These are phyloP conservation scores for Gymnoscopelus microlampas DNA, from an alignment of 2,797 vertebrate genomes.

Conservation along the genomic window DNA sequence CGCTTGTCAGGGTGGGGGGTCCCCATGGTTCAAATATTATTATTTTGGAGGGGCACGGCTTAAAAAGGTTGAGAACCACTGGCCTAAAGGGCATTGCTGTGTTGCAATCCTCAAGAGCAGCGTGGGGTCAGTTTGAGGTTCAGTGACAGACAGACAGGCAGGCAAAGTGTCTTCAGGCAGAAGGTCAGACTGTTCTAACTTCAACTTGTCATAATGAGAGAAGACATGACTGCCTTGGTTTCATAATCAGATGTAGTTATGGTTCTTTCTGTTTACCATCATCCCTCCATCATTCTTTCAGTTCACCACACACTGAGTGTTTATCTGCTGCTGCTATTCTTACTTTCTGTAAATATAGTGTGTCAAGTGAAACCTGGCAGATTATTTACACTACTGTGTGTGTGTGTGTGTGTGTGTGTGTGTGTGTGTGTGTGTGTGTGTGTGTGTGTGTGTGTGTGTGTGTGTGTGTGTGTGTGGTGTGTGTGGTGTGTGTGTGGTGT, in stretches of 20 bases:
- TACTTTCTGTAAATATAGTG: conserved; percentile 15
- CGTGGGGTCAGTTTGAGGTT: conserved; percentile 53
- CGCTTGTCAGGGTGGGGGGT: too few species aligned
- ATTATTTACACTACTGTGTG: conserved; percentile 6
- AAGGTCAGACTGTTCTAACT: conserved; percentile 78
- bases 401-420: conserved; percentile 14
- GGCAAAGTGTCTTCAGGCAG: conserved; percentile 43
- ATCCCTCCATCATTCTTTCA: not conserved
- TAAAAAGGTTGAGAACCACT: too few species aligned
- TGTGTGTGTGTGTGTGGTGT: conserved; percentile 13
- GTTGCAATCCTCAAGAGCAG: conserved; percentile 66
- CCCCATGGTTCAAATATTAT: too few species aligned
- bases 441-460: conserved; percentile 26
- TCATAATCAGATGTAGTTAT: conserved; percentile 61
- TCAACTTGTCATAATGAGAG: conserved; percentile 78
- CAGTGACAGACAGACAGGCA: not conserved
- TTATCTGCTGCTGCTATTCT: conserved; percentile 26
- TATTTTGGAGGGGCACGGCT: too few species aligned
- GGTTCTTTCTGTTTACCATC: too few species aligned
- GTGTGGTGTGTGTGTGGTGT: too few species aligned
- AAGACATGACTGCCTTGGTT: conserved; percentile 77
- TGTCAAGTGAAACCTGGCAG: not conserved
- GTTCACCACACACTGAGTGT: not conserved
- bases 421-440: conserved; percentile 19
- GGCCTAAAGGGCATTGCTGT: conserved; percentile 52